phyloP scores from a whole-genome alignment of 1,140 invertebrate species.

The Platorchestia sp. region DNA sequence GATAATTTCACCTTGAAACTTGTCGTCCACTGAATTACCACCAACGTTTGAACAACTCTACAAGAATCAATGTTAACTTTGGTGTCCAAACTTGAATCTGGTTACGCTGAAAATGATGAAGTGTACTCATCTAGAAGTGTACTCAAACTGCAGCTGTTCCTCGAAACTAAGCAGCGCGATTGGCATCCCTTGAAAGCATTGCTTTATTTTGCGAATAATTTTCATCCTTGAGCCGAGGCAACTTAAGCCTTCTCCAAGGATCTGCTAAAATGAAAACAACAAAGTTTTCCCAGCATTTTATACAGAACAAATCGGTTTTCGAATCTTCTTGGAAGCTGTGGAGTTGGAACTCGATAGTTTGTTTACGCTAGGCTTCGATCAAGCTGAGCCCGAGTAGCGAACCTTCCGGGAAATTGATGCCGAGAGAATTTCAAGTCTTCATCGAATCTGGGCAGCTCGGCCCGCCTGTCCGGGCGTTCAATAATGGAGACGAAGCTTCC shows the following conservation, averaged over 20 bases:
- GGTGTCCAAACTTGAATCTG: too few species aligned
- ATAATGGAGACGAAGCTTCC: background rate
- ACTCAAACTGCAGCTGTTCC: background rate
- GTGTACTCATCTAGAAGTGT: too few species aligned
- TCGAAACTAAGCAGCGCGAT: background rate
- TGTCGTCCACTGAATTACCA: background rate
- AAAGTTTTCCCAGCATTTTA: background rate
- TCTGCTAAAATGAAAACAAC: background rate
- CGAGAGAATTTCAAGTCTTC: background rate
- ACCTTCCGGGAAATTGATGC: background rate
- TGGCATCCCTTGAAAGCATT: background rate
- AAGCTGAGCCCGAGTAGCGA: background rate
- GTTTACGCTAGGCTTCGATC: background rate
- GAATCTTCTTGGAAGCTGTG: background rate
- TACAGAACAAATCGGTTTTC: background rate
- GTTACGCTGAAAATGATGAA: background rate
- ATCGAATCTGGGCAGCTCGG: background rate
- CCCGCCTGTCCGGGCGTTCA: background rate
- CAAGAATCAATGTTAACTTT: background rate
- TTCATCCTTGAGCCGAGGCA: background rate
- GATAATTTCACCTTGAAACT: background rate
- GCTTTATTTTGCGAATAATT: background rate
- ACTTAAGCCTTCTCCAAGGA: background rate
- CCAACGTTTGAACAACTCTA: background rate
- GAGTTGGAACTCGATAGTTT: slow-evolving; percentile 1